Base-by-base conservation (phyloP, 2,113 vertebrate species). In the Anthoscopus minutus region DNA sequence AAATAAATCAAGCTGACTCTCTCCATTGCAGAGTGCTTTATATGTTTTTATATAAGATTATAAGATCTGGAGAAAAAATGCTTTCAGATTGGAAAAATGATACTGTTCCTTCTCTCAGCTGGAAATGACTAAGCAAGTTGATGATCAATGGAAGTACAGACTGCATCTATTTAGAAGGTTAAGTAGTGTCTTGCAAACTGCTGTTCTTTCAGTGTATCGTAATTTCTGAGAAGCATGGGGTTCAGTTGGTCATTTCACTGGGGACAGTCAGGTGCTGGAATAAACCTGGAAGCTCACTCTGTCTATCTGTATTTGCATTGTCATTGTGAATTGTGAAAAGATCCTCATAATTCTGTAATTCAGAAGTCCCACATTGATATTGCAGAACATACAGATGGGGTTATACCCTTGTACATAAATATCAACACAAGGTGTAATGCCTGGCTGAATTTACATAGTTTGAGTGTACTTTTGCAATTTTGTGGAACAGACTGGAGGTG, bases 1-100 rank as follows among this genome's bases (percentile, higher is more conserved):
- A 94, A 54, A 94, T 89, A 88, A 80, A 92, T 89, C 72, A 80
- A 77, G 50, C 28, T 87, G 45, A 84, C 30, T 77, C 15, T 69
- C 23, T 92, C 33, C 6, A 10, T 4, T 79, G 30, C 53, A 35
- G 37, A 69, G 14, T 60, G 15, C 13, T 61, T 71, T 71, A 17
- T 40, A 31, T 58, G 42, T 38, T 81, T 90, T 81, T 71, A 64
- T 67, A 4, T 33, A 23, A 60, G 54, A 42, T 81, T 64, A 2
- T 27, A 54, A 53, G 30, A 31, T 28, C 33, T 40, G 18, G 86
- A 25, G 17, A 57, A 81, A 72, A 89, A 88, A 37, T 30, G 3
- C 13, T 44, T 21, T 85, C 37, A 27, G 40, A 42, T 85, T 14
- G 47, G 47, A 35, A 50, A 76, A 71, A 28, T 5, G 15, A 3